Base-by-base conservation (phyloP, 2,888 invertebrate species). In the Morpho helenor region DNA sequence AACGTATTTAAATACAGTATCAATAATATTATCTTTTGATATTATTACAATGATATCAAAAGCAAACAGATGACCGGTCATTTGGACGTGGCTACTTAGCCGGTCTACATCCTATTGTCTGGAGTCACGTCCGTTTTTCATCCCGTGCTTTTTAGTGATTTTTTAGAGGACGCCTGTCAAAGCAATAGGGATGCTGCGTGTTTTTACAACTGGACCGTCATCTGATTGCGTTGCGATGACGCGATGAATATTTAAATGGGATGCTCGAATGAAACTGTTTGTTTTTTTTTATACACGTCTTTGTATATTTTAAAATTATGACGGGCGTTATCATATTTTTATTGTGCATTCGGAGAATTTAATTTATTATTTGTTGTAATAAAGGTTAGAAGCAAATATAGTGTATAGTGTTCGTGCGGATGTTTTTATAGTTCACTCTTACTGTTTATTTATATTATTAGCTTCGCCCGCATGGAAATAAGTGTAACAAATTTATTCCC, bases 141-240 rank as follows among this genome's bases (percentile, higher is more conserved):
- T 61, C 53, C 22, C 39, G 16, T 8, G 42, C 59, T 57, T 58
- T 55, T 53, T 57, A 31, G 49, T 53, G 48, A 47, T 49, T 48
- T 56, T 31, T 31, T 48, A 46, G 56, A 50, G 58, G 56, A 56
- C 57, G 58, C 53, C 49, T 60, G 73, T 75, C 73, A 76, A 73
- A 79, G 80, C 70, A 78, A 63, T 62, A 68, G 70, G 82, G 86
- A 87, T 86, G 86, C 89, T 89, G 87, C 86, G 87, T 88, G 87
- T 89, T 88, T 76, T 85, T 85, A 70, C 87, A 88, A 87, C 87
- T 88, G 89, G 86, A 80, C 82, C 74, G 75, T 70, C 77, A 82
- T 61, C 59, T 67, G 59, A 60, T 65, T 58, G 57, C 59, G 50
- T 59, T 45, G 59, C 62, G 64, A 64, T 62, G 67, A 71, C 69